phyloP scores from a whole-genome alignment of 2,888 invertebrate species.

The Catocala sponsa region DNA sequence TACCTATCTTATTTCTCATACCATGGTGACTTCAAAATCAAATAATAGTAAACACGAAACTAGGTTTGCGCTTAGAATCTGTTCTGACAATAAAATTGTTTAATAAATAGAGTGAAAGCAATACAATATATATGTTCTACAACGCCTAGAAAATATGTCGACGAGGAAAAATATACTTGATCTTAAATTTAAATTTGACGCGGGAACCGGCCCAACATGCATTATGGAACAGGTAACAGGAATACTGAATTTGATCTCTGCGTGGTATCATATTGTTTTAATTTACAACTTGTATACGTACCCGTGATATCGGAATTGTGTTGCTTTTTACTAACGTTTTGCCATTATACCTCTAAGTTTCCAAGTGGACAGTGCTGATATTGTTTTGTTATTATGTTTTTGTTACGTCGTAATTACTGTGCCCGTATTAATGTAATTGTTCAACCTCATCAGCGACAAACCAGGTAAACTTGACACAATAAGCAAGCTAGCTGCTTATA shows the following conservation, averaged over 20 bases:
- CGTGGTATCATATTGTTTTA: conserved; percentile 21
- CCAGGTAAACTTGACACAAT: not conserved
- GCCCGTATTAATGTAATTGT: not conserved
- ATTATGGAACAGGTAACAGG: conserved; percentile 53
- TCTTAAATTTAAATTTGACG: not conserved
- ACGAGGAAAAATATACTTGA: not conserved
- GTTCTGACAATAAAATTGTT: too few relatives aligned
- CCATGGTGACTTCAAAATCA: too few relatives aligned
- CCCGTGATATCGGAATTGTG: too few relatives aligned
- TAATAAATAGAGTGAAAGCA: too few relatives aligned
- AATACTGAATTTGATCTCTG: conserved; percentile 46
- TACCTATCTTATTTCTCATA: too few relatives aligned
- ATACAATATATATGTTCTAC: too few relatives aligned
- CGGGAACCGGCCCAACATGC: conserved; percentile 24
- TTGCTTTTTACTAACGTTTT: conserved; percentile 5
- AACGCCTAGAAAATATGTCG: not conserved
- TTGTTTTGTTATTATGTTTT: conserved; percentile 19
- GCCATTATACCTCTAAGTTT: conserved; percentile 5
- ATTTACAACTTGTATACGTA: conserved; percentile 25
- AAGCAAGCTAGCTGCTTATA: too few relatives aligned
- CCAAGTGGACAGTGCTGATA: not conserved
- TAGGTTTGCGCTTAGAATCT: too few relatives aligned
- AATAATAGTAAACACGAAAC: too few relatives aligned
- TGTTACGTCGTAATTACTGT: conserved; percentile 2
- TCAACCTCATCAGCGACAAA: not conserved